Evolutionary conservation across 1,140 invertebrate species (phyloP).

Genomic region (Macrotrachela quadricornifera): DNA sequence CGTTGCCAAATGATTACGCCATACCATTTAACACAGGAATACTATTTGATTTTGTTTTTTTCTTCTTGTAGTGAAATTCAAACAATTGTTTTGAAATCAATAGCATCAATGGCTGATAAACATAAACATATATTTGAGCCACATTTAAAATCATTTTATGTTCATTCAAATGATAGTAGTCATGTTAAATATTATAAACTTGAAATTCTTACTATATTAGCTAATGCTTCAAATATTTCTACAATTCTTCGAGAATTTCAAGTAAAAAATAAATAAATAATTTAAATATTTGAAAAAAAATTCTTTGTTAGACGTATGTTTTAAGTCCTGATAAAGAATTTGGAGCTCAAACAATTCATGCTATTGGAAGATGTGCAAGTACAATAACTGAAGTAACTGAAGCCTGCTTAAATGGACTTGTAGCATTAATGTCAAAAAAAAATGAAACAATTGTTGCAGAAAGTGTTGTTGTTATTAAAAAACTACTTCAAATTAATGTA

Average conservation of each 20-base stretch:
- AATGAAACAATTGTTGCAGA: conserved; percentile 43
- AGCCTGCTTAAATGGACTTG: conserved; percentile 74
- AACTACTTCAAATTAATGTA: conserved; percentile 49
- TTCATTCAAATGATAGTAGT: conserved; percentile 77
- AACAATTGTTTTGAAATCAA: conserved; percentile 4
- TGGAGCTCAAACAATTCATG: conserved; percentile 87
- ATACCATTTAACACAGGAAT: too few relatives aligned
- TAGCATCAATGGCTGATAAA: conserved; percentile 9
- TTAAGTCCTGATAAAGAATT: conserved; percentile 76
- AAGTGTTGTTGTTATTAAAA: conserved; percentile 72
- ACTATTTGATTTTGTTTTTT: too few relatives aligned
- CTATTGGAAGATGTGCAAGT: conserved; percentile 68
- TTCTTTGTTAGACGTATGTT: conserved; percentile 50
- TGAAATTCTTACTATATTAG: conserved; percentile 85
- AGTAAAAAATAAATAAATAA: conserved; percentile 1
- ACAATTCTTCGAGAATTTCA: conserved; percentile 80
- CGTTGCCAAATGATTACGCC: too few relatives aligned
- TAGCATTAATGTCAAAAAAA: conserved; percentile 72
- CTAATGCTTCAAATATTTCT: conserved; percentile 74
- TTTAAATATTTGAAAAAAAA: too few relatives aligned
- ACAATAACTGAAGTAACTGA: conserved; percentile 77
- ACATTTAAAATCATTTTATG: conserved; percentile 93
- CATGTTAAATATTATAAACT: conserved; percentile 92
- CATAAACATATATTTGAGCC: conserved; percentile 62
- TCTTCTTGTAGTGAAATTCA: neutral